A percentile compares a stretch with the other conserved stretches of the same genome.
Evolutionary conservation across 2,797 vertebrate genomes (phyloP).

Genomic region (Eremophila alpestris): DNA sequence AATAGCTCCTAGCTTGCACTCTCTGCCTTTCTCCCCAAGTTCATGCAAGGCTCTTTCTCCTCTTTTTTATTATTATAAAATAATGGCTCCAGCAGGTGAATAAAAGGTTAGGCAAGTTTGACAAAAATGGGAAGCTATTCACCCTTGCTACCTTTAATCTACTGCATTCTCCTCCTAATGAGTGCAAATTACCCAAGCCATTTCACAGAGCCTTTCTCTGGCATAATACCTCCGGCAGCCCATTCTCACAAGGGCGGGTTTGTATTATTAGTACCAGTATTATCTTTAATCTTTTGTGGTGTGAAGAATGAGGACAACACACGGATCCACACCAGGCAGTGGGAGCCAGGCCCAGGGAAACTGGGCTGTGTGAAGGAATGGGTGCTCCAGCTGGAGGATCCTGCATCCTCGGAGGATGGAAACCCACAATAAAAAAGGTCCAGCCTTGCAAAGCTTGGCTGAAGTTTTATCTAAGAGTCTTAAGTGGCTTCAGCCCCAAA

Average conservation of each 20-base stretch:
- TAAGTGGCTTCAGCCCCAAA: not conserved
- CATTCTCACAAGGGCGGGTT: constrained; percentile 74
- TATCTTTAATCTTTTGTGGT: constrained; percentile 82
- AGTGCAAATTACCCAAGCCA: constrained; percentile 81
- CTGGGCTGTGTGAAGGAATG: constrained; percentile 48
- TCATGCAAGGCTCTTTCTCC: constrained; percentile 73
- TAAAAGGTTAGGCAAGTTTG: constrained; percentile 83
- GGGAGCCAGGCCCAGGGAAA: not conserved
- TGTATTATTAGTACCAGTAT: constrained; percentile 75
- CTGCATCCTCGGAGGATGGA: rapidly evolving
- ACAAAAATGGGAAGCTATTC: constrained; percentile 83
- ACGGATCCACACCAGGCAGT: constrained; percentile 36
- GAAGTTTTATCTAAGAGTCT: not conserved
- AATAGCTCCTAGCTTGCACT: constrained; percentile 78
- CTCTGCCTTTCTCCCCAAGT: constrained; percentile 71
- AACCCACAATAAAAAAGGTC: not conserved
- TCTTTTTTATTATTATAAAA: constrained; percentile 81
- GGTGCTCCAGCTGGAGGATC: not conserved
- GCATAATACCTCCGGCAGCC: constrained; percentile 72
- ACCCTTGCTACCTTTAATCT: constrained; percentile 87
- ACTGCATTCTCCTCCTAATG: constrained; percentile 81
- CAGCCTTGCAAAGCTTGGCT: not conserved
- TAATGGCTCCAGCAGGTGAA: constrained; percentile 81
- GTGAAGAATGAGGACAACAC: constrained; percentile 75
- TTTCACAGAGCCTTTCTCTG: constrained; percentile 77